A percentile compares a stretch with the other conserved stretches of the same genome.
Evolutionary conservation across 1,140 invertebrate genomes (phyloP).

Genomic region (Lordiphosa collinella): DNA sequence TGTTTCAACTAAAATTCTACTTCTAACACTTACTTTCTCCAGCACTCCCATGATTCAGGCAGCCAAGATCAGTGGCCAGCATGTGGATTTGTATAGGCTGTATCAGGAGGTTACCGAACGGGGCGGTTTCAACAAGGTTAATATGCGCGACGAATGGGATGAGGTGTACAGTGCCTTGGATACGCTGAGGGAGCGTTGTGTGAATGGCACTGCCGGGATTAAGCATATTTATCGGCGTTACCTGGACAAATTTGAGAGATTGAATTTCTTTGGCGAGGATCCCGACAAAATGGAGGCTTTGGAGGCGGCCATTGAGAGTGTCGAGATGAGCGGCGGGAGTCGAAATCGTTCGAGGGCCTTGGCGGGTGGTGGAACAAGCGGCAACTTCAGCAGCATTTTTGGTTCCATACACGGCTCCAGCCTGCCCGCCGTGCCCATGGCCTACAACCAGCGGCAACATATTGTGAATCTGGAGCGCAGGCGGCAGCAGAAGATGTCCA

Average conservation of each 20-base stretch:
- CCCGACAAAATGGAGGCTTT: slow-evolving; percentile 88
- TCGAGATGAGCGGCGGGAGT: slow-evolving; percentile 38
- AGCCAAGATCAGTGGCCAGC: slow-evolving; percentile 92
- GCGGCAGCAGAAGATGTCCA: slow-evolving; percentile 72
- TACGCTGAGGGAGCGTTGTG: slow-evolving; percentile 86
- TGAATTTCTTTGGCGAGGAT: slow-evolving; percentile 85
- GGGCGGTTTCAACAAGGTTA: slow-evolving; percentile 96
- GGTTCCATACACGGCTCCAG: slow-evolving; percentile 82
- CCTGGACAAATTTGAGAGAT: slow-evolving; percentile 81
- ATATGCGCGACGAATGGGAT: slow-evolving; percentile 89
- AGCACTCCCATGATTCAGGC: slow-evolving; percentile 88
- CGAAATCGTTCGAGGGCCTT: slow-evolving; percentile 64
- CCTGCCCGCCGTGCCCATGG: slow-evolving; percentile 86
- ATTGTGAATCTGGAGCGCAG: slow-evolving; percentile 84
- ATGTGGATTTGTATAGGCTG: slow-evolving; percentile 94
- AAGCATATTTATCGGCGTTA: slow-evolving; percentile 94
- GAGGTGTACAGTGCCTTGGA: slow-evolving; percentile 88
- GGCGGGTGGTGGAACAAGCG: slow-evolving; percentile 12
- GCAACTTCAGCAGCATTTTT: slow-evolving; percentile 80
- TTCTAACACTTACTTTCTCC: neutral
- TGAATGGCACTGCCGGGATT: slow-evolving; percentile 92
- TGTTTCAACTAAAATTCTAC: neutral
- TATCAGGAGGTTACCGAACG: slow-evolving; percentile 93
- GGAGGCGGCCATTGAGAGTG: slow-evolving; percentile 83
- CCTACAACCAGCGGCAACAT: slow-evolving; percentile 92